Evolutionary conservation across 37 sponge, comb jelly and placozoan species (phyloP).

Genomic region (Tethya wilhelma): DNA sequence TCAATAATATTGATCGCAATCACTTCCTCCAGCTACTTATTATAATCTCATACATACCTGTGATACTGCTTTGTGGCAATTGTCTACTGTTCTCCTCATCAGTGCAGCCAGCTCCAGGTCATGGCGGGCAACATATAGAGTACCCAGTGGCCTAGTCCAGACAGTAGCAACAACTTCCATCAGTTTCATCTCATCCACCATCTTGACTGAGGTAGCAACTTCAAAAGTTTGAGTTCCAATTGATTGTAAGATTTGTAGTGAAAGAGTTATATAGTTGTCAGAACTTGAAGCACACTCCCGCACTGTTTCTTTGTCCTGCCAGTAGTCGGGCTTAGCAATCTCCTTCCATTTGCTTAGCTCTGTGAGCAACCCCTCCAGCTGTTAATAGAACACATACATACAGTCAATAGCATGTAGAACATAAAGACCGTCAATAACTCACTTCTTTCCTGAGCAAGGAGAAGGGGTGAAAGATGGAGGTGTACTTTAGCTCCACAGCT

Average conservation of each 20-base stretch:
- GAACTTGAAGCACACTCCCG: too few relatives aligned
- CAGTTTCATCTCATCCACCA: not conserved
- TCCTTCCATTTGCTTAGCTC: conserved; percentile 7
- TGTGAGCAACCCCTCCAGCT: conserved; percentile 14
- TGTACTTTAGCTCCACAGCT: conserved; percentile 23
- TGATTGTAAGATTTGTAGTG: too few relatives aligned
- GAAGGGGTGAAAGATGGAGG: conserved; percentile 63
- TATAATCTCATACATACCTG: conserved; percentile 38
- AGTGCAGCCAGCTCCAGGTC: conserved; percentile 64
- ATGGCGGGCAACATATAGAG: conserved; percentile 31
- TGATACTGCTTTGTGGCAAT: conserved; percentile 7
- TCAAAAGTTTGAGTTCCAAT: too few relatives aligned
- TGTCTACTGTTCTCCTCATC: conserved; percentile 33
- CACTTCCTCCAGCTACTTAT: not conserved
- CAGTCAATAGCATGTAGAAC: not conserved
- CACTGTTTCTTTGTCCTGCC: not conserved
- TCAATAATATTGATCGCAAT: not conserved
- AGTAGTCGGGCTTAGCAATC: conserved; percentile 11
- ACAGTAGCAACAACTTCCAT: conserved; percentile 3
- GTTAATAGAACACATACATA: not conserved
- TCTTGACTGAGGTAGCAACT: too few relatives aligned
- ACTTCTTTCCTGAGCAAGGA: conserved; percentile 70
- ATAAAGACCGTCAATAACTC: not conserved
- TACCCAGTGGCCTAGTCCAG: conserved; percentile 28
- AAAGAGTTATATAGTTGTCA: too few relatives aligned